Base-by-base conservation (phyloP, 2,113 vertebrate species). In the Glareola pratincola region DNA sequence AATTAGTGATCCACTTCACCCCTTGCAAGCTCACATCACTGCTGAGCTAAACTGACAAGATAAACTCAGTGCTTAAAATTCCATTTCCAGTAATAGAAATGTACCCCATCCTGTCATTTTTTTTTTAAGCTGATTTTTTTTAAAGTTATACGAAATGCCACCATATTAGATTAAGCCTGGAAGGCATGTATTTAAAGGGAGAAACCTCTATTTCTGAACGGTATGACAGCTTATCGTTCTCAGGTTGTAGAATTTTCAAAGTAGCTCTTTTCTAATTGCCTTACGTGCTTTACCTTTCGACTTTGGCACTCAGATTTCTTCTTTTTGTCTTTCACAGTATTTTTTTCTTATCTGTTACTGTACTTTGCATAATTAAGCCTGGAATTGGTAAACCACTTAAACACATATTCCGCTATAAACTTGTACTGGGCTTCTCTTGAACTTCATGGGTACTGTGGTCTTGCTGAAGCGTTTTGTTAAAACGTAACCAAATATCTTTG, bases 61-160 rank as follows among this genome's bases (percentile, higher is more conserved):
- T 94, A 91, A 96, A 94, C 92, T 96, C 32, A 0, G 83, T 87
- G 83, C 94, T 94, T 95, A 96, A 95, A 94, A 96, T 91, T 94
- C 97, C 94, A 75, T 81, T 97, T 92, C 91, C 86, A 94, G 86
- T 54, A 85, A 97, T 59, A 95, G 89, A 96, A 94, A 91, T 26
- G 73, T 69, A 94, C 69, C 86, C 86, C 6, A 10, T 94, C 71
- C 62, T 85, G 73, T 79, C 76, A 30, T 43, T 82, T 88, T 92
- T 43, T 82, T 88, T 92, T 50, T 6, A 26, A 79, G 41, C 0
- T 2, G 66, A 30, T 56, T 73, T 85, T 88, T 88, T 77, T 57
- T 32, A 4, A 92, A 86, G 92, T 79, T 76, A 51, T 47, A 85
- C 2, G 10, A 64, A 94, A 78, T 41, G 72, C 18, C 27, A 50